Evolutionary conservation across 1,140 invertebrate species (phyloP).

Genomic region (Himalopsyche phryganea): DNA sequence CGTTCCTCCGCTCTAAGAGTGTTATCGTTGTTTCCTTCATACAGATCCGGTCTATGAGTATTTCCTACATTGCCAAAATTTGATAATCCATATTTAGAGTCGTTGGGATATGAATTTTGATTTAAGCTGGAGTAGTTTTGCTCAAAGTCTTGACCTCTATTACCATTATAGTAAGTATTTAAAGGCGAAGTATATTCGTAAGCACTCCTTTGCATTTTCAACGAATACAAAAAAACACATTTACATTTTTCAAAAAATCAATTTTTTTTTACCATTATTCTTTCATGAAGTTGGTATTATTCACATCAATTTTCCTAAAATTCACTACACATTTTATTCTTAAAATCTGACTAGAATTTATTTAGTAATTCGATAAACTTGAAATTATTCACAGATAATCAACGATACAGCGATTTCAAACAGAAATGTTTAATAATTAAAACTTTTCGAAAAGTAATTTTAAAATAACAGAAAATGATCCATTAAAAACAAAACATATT

Average conservation of each 20-base stretch:
- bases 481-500: too few relatives aligned
- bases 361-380: too few relatives aligned
- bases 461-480: too few relatives aligned
- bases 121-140: conserved; percentile 22
- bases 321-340: too few relatives aligned
- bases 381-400: too few relatives aligned
- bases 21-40: conserved; percentile 52
- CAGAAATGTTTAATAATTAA: too few relatives aligned
- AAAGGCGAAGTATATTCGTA: conserved; percentile 30
- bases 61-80: conserved; percentile 6
- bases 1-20: conserved; percentile 50
- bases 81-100: conserved; percentile 18
- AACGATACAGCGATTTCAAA: too few relatives aligned
- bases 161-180: conserved; percentile 25
- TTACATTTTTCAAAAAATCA: conserved; percentile 7
- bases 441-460: too few relatives aligned
- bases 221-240: conserved; percentile 5
- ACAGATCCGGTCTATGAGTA: conserved; percentile 33
- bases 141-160: conserved; percentile 22
- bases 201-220: conserved; percentile 32
- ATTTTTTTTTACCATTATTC: too few relatives aligned
- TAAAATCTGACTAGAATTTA: too few relatives aligned
- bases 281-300: too few relatives aligned
- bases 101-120: conserved; percentile 16
- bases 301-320: too few relatives aligned